Evolutionary conservation across 35 echinoderm and acorn worm genomes (phyloP), one percentile per base, ranked within the genome.

Genomic region (Ophioderma brevispina): DNA sequence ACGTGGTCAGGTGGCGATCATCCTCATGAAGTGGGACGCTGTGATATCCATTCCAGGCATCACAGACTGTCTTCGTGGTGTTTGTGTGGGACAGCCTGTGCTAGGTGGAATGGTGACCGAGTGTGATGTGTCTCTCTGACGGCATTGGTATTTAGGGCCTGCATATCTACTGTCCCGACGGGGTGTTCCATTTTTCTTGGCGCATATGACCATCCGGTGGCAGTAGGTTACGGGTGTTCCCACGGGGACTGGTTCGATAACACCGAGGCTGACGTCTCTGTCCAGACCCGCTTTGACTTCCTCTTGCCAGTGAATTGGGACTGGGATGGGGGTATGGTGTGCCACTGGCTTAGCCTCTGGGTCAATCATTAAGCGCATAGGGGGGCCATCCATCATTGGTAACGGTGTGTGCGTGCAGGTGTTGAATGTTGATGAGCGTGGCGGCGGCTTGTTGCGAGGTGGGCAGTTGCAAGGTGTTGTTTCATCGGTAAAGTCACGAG

Each of bases 261-360:
- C 91, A 40, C 84, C 55, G 37, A 87, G 70, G 36, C 78, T 40
- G 5, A 92, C 37, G 77, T 92, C 91, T 39, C 87, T 84, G 0
- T 92, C 84, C 17, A 92, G 83, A 43, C 84, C 91, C 25, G 91
- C 91, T 64, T 92, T 92, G 2, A 92, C 91, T 31, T 87, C 46
- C 39, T 92, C 91, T 50, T 81, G 91, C 84, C 89, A 91, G 18
- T 84, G 89, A 2, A 91, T 31, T 13, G 89, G 55, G 64, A 84
- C 89, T 17, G 89, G 80, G 37, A 91, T 83, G 0, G 89, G 89
- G 1, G 80, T 91, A 56, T 85, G 82, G 55, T 87, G 30, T 13
- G 84, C 84, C 17, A 92, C 78, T 33, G 85, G 85, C 36, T 30
- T 15, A 10, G 84, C 91, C 25, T 80, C 50, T 17, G 38, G 39